Percentiles rank a stretch among this genome's conserved stretches.
These are phyloP conservation scores for Montipora efflorescens DNA, from an alignment of 64 coral and sea anemone species.

Conservation along the genomic window DNA sequence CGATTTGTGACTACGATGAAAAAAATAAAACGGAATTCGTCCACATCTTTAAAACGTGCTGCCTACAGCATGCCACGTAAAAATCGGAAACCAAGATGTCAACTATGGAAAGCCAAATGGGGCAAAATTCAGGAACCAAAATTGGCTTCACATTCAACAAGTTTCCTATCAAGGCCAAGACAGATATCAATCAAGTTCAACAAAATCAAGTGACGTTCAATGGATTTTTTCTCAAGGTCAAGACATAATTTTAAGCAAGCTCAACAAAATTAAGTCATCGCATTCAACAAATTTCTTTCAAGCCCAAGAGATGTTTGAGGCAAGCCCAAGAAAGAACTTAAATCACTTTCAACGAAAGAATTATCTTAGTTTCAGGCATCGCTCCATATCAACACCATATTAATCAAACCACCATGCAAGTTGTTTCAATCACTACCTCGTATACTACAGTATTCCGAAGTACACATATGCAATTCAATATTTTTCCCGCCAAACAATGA, in stretches of 20 bases:
- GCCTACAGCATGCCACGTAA: too few relatives aligned
- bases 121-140: slow-evolving; percentile 24
- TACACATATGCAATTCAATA: too few relatives aligned
- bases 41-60: too few relatives aligned
- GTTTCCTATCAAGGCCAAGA: neutral
- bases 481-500: too few relatives aligned
- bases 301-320: neutral
- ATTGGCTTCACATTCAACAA: neutral
- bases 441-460: too few relatives aligned
- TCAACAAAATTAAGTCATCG: neutral
- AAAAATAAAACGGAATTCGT: too few relatives aligned
- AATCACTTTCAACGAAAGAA: neutral
- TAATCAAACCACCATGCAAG: too few relatives aligned
- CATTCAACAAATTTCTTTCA: neutral
- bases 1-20: too few relatives aligned
- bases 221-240: neutral
- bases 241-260: neutral
- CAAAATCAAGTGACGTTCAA: neutral
- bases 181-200: slow-evolving; percentile 7
- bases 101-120: slow-evolving; percentile 3
- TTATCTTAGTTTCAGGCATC: neutral
- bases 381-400: neutral
- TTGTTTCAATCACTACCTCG: too few relatives aligned
- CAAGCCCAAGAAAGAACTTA: neutral
- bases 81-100: too few relatives aligned